Evolutionary conservation across 2,797 vertebrate genomes (phyloP), one percentile per base, ranked within the genome.

Genomic region (Peromyscus melanophrys): DNA sequence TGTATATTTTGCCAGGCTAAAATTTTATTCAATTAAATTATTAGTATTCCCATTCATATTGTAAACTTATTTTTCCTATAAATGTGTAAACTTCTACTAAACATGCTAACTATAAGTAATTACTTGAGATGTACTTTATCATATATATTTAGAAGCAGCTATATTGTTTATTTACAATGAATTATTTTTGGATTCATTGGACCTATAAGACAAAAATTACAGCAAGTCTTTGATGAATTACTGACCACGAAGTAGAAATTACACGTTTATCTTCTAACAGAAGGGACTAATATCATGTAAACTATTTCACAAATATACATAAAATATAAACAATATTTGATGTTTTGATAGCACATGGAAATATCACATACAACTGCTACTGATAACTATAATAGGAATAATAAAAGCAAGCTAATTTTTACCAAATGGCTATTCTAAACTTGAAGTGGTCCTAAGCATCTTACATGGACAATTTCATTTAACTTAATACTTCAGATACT

Each of bases 141-240:
- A 90, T n/a, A 81, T 69, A 96, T 83, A 96, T 71, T 76, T 95
- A 40, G 69, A 95, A 91, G 84, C 19, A 91, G 12, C 37, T 57
- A 84, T 59, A 85, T 88, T 88, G 25, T 57, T 96, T 34, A 89
- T 37, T 69, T 37, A 86, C 57, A 96, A 55, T 55, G 75, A 91
- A 80, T 46, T 78, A 10, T 67, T 86, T 87, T 95, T 83, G n/a
- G 78, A 96, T 87, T 97, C 95, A 78, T 93, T 94, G 94, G 29
- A 4, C 19, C 16, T 95, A 76, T 23, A 29, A 89, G 29, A 63
- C 63, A 95, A 92, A 25, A 76, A 95, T 92, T 96, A 93, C 1
- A 92, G 31, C 23, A 80, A 95, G 49, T 31, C 31, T 91, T 96
- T 71, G 81, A 89, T 88, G 52, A 96, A 92, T 88, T 93, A 78